Conservation (phyloP, 2,113 vertebrate species). For the Brachionichthys hirsutus region DNA sequence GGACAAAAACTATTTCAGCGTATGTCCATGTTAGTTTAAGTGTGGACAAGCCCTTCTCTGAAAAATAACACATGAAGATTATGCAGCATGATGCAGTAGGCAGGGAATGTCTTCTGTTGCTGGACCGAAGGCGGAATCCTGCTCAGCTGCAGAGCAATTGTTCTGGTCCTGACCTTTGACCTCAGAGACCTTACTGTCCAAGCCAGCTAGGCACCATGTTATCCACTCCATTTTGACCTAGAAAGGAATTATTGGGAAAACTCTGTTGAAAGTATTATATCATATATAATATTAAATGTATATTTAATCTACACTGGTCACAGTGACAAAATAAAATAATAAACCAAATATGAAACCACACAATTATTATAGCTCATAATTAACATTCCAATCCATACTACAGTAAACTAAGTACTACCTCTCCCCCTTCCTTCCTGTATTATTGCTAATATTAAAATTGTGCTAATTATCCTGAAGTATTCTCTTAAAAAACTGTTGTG, state of each 20-base stretch:
- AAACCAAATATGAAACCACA: not conserved
- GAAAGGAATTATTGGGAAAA: not conserved
- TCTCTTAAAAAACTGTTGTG: not conserved
- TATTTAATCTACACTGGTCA: not conserved
- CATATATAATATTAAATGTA: not conserved
- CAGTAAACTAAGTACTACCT: not conserved
- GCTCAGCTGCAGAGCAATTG: constrained; percentile 1
- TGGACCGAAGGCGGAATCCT: not conserved
- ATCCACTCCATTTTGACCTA: constrained; percentile 10
- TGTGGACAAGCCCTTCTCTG: too few species aligned
- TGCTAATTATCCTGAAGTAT: not conserved
- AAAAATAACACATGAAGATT: too few species aligned
- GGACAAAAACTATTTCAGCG: too few species aligned
- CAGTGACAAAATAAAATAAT: not conserved
- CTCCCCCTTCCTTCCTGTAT: not conserved
- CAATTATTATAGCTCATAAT: not conserved
- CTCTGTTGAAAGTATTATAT: not conserved
- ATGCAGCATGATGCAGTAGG: not conserved
- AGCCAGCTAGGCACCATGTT: not conserved
- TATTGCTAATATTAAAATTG: not conserved
- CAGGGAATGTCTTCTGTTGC: not conserved
- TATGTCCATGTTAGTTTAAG: too few species aligned
- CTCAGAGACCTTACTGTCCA: constrained; percentile 2
- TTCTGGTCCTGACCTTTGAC: constrained; percentile 32
- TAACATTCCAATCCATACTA: not conserved